Evolutionary conservation across 2,797 vertebrate genomes (phyloP).

Genomic region (Micromesistius poutassou): DNA sequence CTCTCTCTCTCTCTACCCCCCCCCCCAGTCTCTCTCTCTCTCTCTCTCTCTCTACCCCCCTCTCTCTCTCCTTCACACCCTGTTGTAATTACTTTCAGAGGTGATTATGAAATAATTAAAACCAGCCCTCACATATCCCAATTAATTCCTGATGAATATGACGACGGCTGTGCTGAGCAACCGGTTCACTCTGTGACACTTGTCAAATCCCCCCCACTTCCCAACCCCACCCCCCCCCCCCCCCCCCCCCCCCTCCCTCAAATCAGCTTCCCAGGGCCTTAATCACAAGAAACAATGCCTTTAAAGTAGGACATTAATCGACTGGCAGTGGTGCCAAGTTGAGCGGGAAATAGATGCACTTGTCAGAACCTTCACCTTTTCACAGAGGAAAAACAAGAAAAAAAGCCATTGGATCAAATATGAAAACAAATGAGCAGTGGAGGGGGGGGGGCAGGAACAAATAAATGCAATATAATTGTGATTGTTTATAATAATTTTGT

Average conservation of each 20-base stretch:
- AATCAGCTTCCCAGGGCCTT: conserved; percentile 25
- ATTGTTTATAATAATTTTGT: not conserved
- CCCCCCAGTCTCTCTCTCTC: no score
- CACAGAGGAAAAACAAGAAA: not conserved
- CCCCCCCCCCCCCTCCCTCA: not conserved
- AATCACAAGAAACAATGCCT: conserved; percentile 38
- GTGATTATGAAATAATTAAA: conserved; percentile 59
- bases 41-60: not conserved
- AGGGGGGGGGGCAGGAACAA: not conserved
- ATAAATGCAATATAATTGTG: not conserved
- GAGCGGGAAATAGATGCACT: not conserved
- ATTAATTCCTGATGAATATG: conserved; percentile 42
- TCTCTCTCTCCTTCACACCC: not conserved
- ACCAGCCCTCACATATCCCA: conserved; percentile 34
- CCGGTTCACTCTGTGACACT: conserved; percentile 17
- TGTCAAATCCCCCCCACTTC: not conserved
- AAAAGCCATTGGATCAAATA: not conserved
- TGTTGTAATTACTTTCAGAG: conserved; percentile 54
- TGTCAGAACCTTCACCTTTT: not conserved
- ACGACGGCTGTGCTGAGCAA: conserved; percentile 27
- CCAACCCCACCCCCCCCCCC: conserved; percentile 24
- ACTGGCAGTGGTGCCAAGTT: conserved; percentile 1
- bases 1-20: no score
- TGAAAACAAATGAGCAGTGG: not conserved
- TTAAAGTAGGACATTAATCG: conserved; percentile 29